Conservation (phyloP, 2,888 invertebrate species). For the Cabera pusaria region DNA sequence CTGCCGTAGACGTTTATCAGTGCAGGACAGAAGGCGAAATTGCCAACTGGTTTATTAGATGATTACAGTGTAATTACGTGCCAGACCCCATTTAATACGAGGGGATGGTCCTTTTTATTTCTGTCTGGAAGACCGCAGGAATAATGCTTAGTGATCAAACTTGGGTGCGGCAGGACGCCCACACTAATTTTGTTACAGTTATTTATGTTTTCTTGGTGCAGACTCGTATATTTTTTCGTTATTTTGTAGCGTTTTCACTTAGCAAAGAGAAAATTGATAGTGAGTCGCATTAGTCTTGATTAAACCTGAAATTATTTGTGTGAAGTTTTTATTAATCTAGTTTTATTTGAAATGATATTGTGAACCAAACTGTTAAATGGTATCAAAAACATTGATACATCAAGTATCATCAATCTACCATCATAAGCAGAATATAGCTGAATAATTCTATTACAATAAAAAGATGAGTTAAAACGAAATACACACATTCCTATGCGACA, state of each 20-base stretch:
- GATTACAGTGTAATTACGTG: slow-evolving; percentile 44
- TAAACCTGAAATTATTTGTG: slow-evolving; percentile 4
- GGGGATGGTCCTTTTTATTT: slow-evolving; percentile 36
- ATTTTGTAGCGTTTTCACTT: slow-evolving; percentile 16
- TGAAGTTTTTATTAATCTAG: too few relatives aligned
- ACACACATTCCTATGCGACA: too few relatives aligned
- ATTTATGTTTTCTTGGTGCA: slow-evolving; percentile 25
- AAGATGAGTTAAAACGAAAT: too few relatives aligned
- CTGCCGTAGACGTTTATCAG: slow-evolving; percentile 36
- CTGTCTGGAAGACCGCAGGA: slow-evolving; percentile 26
- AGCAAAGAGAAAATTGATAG: slow-evolving; percentile 13
- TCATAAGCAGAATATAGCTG: too few relatives aligned
- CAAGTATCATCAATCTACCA: too few relatives aligned
- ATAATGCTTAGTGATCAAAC: slow-evolving; percentile 31
- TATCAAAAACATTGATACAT: too few relatives aligned
- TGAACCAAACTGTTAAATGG: too few relatives aligned
- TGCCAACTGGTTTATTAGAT: slow-evolving; percentile 43
- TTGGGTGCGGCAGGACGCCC: slow-evolving; percentile 20
- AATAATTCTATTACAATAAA: too few relatives aligned
- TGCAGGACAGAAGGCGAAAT: slow-evolving; percentile 37
- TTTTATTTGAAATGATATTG: too few relatives aligned
- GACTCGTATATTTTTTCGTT: slow-evolving; percentile 15
- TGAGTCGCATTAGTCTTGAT: slow-evolving; percentile 7
- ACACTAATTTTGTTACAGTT: slow-evolving; percentile 26
- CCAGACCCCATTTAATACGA: slow-evolving; percentile 35